Conservation (phyloP, 2,888 invertebrate genomes). For the Athrips mouffetella region DNA sequence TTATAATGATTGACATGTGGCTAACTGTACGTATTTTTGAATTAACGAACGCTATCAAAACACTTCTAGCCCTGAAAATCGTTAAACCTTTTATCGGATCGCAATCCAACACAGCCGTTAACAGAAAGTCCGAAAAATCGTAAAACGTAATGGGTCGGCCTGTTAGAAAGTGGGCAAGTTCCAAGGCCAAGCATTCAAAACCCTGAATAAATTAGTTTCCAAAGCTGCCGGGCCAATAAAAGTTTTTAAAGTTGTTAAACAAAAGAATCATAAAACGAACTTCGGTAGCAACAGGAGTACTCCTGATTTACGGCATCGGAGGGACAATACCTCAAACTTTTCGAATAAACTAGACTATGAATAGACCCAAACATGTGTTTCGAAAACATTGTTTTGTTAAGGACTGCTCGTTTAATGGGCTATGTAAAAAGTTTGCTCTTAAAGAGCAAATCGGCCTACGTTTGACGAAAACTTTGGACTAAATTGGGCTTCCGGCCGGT, state of each 20-base stretch:
- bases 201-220: slow-evolving; percentile 76
- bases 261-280: slow-evolving; percentile 76
- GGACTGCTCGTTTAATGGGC: slow-evolving; percentile 17
- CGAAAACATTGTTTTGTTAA: slow-evolving; percentile 16
- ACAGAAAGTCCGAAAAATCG: slow-evolving; percentile 46
- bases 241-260: slow-evolving; percentile 59
- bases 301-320: slow-evolving; percentile 64
- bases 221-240: slow-evolving; percentile 71
- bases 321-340: slow-evolving; percentile 57
- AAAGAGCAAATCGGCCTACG: slow-evolving; percentile 13
- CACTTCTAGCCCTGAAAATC: neutral
- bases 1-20: neutral
- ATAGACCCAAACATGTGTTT: slow-evolving; percentile 64
- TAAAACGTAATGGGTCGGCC: slow-evolving; percentile 53
- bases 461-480: neutral
- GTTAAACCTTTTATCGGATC: slow-evolving; percentile 10
- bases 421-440: slow-evolving; percentile 15
- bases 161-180: slow-evolving; percentile 56
- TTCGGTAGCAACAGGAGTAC: slow-evolving; percentile 63
- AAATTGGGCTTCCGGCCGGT: neutral
- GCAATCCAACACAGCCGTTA: slow-evolving; percentile 28
- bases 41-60: neutral
- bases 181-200: slow-evolving; percentile 56
- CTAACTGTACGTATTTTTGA: neutral
- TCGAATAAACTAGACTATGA: slow-evolving; percentile 66